Evolutionary conservation across 35 echinoderm and acorn worm genomes (phyloP).

Genomic region (Apostichopus californicus): DNA sequence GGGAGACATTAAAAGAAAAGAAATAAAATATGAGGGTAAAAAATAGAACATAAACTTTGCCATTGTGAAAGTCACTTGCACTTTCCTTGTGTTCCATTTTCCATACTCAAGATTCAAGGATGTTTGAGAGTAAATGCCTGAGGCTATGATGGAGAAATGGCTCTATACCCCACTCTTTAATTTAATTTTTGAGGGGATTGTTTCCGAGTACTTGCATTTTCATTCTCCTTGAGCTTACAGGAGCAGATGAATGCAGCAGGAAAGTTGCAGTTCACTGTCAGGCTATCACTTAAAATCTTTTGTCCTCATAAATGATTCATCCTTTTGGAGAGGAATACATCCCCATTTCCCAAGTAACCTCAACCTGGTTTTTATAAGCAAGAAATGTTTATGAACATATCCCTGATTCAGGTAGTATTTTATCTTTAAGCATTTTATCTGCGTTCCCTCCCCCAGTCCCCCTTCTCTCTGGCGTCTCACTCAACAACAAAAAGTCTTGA

Average conservation of each 20-base stretch:
- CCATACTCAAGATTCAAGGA: neutral
- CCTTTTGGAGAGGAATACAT: neutral
- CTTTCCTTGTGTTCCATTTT: neutral
- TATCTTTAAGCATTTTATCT: too few species aligned
- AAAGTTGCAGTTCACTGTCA: neutral
- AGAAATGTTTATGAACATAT: too few species aligned
- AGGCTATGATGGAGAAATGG: neutral
- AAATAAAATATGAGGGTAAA: neutral
- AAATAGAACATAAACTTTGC: neutral
- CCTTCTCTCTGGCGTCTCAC: too few species aligned
- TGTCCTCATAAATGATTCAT: slow-evolving; percentile 18
- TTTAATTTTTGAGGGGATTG: neutral
- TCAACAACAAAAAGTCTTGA: too few species aligned
- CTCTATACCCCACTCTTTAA: neutral
- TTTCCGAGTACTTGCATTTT: slow-evolving; percentile 2
- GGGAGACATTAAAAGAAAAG: neutral
- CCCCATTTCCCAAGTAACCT: neutral
- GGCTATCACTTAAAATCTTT: neutral
- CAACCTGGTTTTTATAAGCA: neutral
- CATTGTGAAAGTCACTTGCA: slow-evolving; percentile 1
- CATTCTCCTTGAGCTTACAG: neutral
- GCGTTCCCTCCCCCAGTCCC: too few species aligned
- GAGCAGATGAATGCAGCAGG: neutral
- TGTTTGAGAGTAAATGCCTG: slow-evolving; percentile 2
- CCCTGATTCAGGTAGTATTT: too few species aligned